Conservation (phyloP, 2,888 invertebrate species). For the Hyposoter didymator region DNA sequence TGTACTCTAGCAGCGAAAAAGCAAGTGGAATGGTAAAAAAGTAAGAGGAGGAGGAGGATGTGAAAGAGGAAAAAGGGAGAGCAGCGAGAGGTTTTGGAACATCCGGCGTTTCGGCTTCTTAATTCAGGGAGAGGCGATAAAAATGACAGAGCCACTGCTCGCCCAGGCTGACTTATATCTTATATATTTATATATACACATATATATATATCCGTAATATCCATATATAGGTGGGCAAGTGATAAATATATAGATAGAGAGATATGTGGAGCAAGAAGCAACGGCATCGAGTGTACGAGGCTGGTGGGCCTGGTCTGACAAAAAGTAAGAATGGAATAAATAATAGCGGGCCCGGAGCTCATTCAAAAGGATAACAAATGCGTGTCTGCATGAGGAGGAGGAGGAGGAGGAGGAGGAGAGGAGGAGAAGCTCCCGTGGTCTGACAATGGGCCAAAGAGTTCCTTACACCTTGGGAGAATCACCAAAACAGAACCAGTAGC, state of each 20-base stretch:
- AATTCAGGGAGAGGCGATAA: constrained; percentile 83
- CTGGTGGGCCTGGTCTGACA: constrained; percentile 76
- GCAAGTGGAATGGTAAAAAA: constrained; percentile 56
- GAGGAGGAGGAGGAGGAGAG: constrained; percentile 67
- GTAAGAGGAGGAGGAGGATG: constrained; percentile 63
- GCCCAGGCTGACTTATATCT: constrained; percentile 83
- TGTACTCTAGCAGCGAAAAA: constrained; percentile 60
- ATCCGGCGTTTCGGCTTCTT: constrained; percentile 81
- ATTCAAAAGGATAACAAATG: constrained; percentile 84
- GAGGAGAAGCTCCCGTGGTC: constrained; percentile 67
- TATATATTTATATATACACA: constrained; percentile 69
- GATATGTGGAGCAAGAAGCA: constrained; percentile 44
- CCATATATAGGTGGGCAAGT: background rate
- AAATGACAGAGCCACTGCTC: constrained; percentile 84
- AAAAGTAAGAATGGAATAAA: constrained; percentile 84
- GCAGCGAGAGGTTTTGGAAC: constrained; percentile 69
- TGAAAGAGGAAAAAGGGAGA: constrained; percentile 60
- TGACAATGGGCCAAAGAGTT: constrained; percentile 82
- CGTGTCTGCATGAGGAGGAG: constrained; percentile 79
- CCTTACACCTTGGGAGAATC: constrained; percentile 75
- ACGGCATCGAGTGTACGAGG: constrained; percentile 64
- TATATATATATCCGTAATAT: constrained; percentile 79
- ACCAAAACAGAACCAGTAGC: constrained; percentile 44
- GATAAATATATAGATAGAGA: constrained; percentile 9
- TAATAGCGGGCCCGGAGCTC: constrained; percentile 81